phyloP scores from a whole-genome alignment of 2,113 vertebrate species.

The Macquaria ambigua region DNA sequence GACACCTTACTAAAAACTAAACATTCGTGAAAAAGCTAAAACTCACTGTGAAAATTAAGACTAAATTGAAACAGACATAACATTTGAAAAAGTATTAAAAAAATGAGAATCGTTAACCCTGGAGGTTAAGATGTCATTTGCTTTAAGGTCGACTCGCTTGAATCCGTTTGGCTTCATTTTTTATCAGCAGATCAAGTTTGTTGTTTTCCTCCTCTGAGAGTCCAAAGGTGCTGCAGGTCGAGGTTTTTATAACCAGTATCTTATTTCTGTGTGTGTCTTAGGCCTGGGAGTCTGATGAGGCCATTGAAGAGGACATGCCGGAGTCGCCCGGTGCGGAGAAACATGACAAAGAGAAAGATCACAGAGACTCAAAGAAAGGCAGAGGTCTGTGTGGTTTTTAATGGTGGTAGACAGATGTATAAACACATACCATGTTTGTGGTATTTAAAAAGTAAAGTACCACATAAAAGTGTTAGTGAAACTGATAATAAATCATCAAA shows the following conservation, averaged over 20 bases:
- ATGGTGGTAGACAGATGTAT: neutral
- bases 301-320: slow-evolving; percentile 91
- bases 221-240: slow-evolving; percentile 18
- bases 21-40: neutral
- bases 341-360: slow-evolving; percentile 90
- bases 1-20: neutral
- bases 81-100: neutral
- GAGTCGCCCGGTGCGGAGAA: slow-evolving; percentile 92
- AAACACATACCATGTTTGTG: neutral
- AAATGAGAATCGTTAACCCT: neutral
- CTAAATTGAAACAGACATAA: neutral
- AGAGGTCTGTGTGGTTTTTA: slow-evolving; percentile 73
- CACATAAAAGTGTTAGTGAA: neutral
- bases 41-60: neutral
- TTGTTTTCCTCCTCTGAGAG: neutral
- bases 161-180: neutral
- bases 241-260: neutral
- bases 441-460: neutral
- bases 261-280: slow-evolving; percentile 57
- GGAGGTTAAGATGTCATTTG: neutral
- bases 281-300: slow-evolving; percentile 91
- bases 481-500: neutral
- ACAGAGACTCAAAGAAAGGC: slow-evolving; percentile 90
- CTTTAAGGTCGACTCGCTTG: neutral
- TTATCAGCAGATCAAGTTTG: neutral